Evolutionary conservation across 1,140 invertebrate species (phyloP).

Genomic region (Pogonomyrmex californicus): DNA sequence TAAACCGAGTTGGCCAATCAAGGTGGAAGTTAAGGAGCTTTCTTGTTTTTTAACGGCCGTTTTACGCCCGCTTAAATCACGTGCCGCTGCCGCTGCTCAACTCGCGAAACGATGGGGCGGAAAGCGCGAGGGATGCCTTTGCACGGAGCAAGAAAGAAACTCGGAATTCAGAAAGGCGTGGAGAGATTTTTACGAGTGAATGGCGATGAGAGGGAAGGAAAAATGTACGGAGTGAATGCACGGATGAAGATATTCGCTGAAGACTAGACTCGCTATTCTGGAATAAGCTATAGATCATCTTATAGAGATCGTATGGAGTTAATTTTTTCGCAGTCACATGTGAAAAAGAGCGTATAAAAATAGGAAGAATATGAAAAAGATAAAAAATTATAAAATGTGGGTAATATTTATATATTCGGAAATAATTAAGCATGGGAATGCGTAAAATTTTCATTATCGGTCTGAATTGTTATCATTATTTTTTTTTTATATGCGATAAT

Average conservation of each 20-base stretch:
- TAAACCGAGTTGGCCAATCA: slow-evolving; percentile 86
- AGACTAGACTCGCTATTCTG: neutral
- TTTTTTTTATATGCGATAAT: neutral
- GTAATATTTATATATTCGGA: neutral
- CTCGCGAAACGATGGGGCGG: slow-evolving; percentile 62
- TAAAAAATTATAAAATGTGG: neutral
- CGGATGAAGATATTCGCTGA: neutral
- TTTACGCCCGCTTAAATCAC: slow-evolving; percentile 87
- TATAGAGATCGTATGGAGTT: no score
- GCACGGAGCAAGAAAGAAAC: slow-evolving; percentile 50
- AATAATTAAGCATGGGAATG: neutral
- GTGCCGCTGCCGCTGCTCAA: slow-evolving; percentile 75
- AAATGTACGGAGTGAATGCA: neutral
- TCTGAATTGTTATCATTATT: neutral
- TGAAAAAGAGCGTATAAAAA: neutral
- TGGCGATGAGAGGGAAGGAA: slow-evolving; percentile 61
- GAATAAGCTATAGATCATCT: neutral
- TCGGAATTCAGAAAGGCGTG: slow-evolving; percentile 61
- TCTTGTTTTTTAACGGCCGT: slow-evolving; percentile 86
- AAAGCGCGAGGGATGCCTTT: slow-evolving; percentile 18
- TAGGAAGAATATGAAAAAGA: neutral
- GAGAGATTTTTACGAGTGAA: slow-evolving; percentile 73
- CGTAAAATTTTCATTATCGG: neutral
- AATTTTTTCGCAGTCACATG: no score
- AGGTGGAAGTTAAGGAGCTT: slow-evolving; percentile 85